Conservation (phyloP, 2,797 vertebrate species). For the Artibeus lituratus region DNA sequence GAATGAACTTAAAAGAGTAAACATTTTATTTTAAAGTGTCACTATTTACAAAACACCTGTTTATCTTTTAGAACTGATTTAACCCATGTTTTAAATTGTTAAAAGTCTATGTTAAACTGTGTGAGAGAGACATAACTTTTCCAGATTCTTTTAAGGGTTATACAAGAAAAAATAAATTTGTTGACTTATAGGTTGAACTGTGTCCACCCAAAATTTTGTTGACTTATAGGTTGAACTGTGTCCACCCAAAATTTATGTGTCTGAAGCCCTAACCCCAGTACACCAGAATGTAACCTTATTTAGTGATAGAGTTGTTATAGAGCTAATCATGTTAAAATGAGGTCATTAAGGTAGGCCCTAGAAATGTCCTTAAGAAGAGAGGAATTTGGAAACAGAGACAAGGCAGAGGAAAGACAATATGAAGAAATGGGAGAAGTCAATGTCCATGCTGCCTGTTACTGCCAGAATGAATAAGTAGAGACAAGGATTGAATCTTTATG, state of each 20-base stretch:
- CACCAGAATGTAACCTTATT: background rate
- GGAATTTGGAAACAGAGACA: background rate
- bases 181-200: background rate
- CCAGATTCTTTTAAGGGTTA: background rate
- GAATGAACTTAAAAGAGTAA: background rate
- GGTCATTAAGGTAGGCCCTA: background rate
- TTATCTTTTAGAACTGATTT: background rate
- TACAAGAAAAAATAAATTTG: background rate
- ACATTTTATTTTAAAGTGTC: background rate
- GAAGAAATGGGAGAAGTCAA: background rate
- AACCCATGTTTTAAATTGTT: background rate
- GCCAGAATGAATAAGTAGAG: too few species aligned
- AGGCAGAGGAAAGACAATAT: background rate
- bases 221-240: background rate
- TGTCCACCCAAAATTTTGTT: background rate
- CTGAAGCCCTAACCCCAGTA: background rate
- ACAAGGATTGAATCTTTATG: too few species aligned
- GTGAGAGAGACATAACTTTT: background rate
- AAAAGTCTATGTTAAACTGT: background rate
- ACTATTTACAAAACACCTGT: conserved; percentile 3
- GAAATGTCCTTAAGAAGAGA: background rate
- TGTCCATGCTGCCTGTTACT: too few species aligned
- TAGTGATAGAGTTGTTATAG: background rate
- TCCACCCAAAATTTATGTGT: background rate
- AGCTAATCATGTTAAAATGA: background rate